phyloP scores from a whole-genome alignment of 2,888 invertebrate genomes.

The Craniophora ligustri region DNA sequence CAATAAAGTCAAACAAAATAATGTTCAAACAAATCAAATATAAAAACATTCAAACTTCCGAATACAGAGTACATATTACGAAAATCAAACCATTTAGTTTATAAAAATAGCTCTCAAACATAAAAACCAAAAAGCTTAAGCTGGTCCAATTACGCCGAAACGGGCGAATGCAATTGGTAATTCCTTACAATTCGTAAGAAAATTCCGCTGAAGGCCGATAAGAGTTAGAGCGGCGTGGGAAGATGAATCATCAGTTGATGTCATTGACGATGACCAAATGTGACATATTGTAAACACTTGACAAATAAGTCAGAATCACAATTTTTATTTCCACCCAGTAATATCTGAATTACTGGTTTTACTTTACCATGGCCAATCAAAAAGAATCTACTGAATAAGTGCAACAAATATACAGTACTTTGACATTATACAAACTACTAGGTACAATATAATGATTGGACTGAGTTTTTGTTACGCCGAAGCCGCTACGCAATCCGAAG shows the following conservation, averaged over 20 bases:
- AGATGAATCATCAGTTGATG: conserved; percentile 70
- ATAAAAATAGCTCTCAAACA: conserved; percentile 39
- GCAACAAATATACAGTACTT: conserved; percentile 61
- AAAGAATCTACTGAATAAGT: conserved; percentile 42
- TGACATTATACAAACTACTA: conserved; percentile 63
- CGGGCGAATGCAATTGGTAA: conserved; percentile 56
- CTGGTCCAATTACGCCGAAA: conserved; percentile 56
- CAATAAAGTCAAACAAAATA: not conserved
- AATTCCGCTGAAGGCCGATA: conserved; percentile 57
- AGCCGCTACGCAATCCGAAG: conserved; percentile 54
- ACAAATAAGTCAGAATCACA: conserved; percentile 38
- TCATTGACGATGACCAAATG: conserved; percentile 63
- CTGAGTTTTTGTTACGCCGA: conserved; percentile 68
- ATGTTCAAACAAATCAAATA: conserved; percentile 5
- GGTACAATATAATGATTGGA: conserved; percentile 62
- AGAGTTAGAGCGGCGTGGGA: conserved; percentile 57
- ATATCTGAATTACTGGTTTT: conserved; percentile 12
- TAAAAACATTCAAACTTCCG: conserved; percentile 20
- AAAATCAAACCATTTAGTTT: conserved; percentile 34
- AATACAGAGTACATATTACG: conserved; percentile 18
- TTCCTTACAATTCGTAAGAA: conserved; percentile 52
- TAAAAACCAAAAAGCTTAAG: conserved; percentile 46
- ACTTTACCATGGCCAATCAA: conserved; percentile 18
- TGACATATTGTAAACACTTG: conserved; percentile 57
- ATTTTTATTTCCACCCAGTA: conserved; percentile 12